These are phyloP conservation scores for Thamnophis sirtalis DNA, from an alignment of 2,113 vertebrate genomes.

Conservation along the genomic window DNA sequence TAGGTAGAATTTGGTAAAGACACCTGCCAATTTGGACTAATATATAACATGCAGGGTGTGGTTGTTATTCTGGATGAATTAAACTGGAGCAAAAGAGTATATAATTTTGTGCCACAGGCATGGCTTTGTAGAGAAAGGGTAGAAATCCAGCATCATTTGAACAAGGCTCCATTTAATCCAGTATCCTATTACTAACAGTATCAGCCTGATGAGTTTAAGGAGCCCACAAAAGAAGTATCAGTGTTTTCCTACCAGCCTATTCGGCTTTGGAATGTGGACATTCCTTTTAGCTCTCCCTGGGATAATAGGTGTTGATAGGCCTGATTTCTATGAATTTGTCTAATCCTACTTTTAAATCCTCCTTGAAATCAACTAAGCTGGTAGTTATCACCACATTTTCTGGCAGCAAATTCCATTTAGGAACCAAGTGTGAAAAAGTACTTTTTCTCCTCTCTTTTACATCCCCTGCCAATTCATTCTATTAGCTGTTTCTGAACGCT, in stretches of 20 bases:
- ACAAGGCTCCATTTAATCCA: neutral
- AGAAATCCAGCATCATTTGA: neutral
- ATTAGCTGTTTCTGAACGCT: neutral
- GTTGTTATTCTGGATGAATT: neutral
- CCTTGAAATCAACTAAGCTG: neutral
- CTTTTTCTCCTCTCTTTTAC: neutral
- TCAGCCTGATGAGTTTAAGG: neutral
- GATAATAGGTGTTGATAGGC: neutral
- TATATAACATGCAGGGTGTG: neutral
- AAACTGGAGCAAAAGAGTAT: neutral
- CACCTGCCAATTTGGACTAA: neutral
- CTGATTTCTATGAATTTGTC: neutral
- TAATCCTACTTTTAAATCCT: neutral
- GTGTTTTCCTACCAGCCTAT: neutral
- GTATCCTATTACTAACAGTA: neutral
- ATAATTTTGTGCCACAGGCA: neutral
- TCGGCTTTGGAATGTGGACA: neutral
- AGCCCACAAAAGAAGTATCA: neutral
- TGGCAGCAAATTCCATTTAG: neutral
- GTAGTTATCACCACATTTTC: neutral
- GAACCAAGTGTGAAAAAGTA: neutral
- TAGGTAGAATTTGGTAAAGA: neutral
- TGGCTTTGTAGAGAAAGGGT: neutral
- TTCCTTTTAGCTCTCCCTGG: neutral
- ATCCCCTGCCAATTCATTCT: neutral